These are phyloP conservation scores for Lipophrys pholis DNA, from an alignment of 2,113 vertebrate species.

Conservation along the genomic window DNA sequence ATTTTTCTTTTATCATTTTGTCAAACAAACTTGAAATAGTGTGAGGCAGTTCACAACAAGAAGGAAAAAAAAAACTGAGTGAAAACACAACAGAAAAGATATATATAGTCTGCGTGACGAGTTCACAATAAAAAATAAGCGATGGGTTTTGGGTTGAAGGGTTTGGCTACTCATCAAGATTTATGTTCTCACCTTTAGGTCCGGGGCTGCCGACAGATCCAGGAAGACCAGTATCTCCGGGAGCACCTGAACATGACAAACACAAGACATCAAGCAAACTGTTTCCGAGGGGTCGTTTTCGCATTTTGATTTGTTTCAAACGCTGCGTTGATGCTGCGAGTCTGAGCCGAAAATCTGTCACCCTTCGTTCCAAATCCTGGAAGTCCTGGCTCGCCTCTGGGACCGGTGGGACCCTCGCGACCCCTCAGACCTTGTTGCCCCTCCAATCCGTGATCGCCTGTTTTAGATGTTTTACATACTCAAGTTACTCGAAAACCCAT, in stretches of 20 bases:
- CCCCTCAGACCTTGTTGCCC: constrained; percentile 89
- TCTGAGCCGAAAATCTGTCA: constrained; percentile 86
- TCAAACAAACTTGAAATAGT: too few species aligned
- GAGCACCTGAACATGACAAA: constrained; percentile 76
- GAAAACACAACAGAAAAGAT: too few species aligned
- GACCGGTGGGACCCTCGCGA: constrained; percentile 88
- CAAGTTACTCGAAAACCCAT: background rate
- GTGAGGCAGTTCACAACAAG: too few species aligned
- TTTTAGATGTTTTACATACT: constrained; percentile 23
- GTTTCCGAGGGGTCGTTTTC: background rate
- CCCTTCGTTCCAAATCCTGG: constrained; percentile 91
- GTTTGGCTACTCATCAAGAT: background rate
- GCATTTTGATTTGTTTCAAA: background rate
- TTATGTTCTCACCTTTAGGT: constrained; percentile 86
- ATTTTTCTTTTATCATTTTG: too few species aligned
- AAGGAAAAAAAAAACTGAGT: too few species aligned
- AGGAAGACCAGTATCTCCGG: constrained; percentile 83
- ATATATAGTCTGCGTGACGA: too few species aligned
- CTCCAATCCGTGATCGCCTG: constrained; percentile 91
- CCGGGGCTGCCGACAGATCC: constrained; percentile 80
- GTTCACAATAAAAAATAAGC: background rate
- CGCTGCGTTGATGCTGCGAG: background rate
- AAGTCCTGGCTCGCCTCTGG: constrained; percentile 89
- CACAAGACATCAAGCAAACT: background rate
- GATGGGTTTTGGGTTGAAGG: background rate